Conservation (phyloP, 2,888 invertebrate species). For the Spisula subtruncata region DNA sequence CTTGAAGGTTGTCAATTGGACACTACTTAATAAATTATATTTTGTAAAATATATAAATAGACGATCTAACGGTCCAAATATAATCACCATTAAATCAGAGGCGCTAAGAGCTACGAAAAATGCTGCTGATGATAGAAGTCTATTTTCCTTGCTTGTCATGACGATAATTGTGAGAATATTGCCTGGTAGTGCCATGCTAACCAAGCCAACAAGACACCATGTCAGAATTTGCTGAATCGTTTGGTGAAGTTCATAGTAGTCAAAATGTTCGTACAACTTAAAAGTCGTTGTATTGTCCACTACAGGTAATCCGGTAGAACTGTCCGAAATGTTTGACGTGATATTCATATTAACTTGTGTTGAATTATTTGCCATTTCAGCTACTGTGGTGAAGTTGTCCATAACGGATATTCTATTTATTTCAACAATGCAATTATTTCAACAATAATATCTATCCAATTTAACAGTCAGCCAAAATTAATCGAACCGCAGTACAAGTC, state of each 20-base stretch:
- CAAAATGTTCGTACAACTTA: not conserved
- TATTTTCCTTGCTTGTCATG: not conserved
- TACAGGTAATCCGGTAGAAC: not conserved
- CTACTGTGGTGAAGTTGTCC: no score
- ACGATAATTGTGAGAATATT: not conserved
- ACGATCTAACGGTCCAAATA: not conserved
- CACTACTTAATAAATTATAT: not conserved
- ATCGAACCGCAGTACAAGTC: no score
- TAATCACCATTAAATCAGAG: not conserved
- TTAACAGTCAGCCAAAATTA: no score
- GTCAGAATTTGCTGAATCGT: not conserved
- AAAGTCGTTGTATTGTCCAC: not conserved
- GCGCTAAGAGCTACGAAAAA: not conserved
- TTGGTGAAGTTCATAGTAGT: not conserved
- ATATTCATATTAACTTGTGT: not conserved
- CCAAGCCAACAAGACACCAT: not conserved
- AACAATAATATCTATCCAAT: no score
- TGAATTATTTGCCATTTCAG: no score
- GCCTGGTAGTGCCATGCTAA: not conserved
- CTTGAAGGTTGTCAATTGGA: not conserved
- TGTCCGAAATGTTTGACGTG: not conserved
- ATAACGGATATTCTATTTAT: no score
- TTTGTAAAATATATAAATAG: not conserved
- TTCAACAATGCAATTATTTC: no score
- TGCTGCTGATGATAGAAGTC: not conserved